Conservation (phyloP, 1,140 invertebrate genomes). For the Leguminivora glycinivorella region DNA sequence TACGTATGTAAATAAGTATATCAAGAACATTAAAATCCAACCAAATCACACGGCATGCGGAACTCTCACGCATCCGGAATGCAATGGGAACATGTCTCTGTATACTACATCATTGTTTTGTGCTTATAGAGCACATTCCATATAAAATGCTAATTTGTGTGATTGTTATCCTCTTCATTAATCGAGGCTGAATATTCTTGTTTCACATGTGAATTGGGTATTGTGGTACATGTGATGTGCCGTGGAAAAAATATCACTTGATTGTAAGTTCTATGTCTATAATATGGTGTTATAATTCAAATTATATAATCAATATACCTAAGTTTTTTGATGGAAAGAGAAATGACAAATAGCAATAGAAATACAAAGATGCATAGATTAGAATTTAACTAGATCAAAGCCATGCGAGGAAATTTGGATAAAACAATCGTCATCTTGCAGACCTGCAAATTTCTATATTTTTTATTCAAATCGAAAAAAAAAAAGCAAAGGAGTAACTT, state of each 20-base stretch:
- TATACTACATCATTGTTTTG: slow-evolving; percentile 6
- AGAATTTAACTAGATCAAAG: no score
- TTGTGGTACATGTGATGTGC: not conserved
- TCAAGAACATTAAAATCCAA: not conserved
- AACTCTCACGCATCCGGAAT: slow-evolving; percentile 28
- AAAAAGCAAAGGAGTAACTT: no score
- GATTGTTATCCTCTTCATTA: slow-evolving; percentile 21
- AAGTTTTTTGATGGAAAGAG: not conserved
- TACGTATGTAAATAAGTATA: no score
- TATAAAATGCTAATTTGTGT: slow-evolving; percentile 15
- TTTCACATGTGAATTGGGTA: slow-evolving; percentile 1
- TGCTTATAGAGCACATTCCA: not conserved
- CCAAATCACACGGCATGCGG: not conserved
- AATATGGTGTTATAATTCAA: no score
- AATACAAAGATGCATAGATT: no score
- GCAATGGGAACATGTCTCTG: slow-evolving; percentile 4
- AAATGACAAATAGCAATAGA: not conserved
- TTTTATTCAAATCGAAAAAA: no score
- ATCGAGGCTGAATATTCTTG: slow-evolving; percentile 15
- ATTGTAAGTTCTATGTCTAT: no score
- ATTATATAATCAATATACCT: not conserved
- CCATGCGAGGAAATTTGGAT: no score
- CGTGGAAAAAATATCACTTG: not conserved
- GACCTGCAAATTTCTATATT: no score
- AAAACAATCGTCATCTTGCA: no score